Evolutionary conservation across 2,113 vertebrate species (phyloP).

Genomic region (Varanus komodoensis): DNA sequence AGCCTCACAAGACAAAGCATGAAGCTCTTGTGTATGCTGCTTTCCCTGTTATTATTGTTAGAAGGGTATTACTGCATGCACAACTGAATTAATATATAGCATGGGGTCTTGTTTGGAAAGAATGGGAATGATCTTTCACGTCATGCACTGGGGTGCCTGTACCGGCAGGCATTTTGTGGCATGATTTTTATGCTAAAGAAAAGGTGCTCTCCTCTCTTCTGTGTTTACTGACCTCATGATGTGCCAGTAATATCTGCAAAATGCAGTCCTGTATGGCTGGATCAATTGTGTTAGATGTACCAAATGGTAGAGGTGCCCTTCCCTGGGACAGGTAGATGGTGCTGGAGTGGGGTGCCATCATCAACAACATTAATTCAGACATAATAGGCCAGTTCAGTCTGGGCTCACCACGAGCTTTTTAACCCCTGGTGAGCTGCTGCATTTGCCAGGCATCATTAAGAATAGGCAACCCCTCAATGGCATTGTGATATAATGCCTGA

Average conservation of each 20-base stretch:
- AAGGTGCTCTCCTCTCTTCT: too few species aligned
- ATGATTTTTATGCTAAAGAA: background rate
- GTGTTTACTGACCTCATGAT: too few species aligned
- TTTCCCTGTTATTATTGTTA: too few species aligned
- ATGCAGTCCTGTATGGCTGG: background rate
- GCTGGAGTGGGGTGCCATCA: background rate
- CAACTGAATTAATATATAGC: background rate
- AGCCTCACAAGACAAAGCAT: background rate
- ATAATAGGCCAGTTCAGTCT: background rate
- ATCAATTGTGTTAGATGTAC: background rate
- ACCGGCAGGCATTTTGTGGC: background rate
- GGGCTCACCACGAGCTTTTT: too few species aligned
- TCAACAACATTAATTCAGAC: background rate
- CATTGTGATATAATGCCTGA: too few species aligned
- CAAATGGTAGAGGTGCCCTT: background rate
- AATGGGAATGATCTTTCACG: background rate
- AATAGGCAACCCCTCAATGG: too few species aligned
- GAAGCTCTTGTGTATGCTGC: background rate
- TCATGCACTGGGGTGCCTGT: background rate
- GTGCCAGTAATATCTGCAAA: background rate
- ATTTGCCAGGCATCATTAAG: too few species aligned
- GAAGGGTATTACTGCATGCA: background rate
- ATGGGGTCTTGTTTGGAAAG: background rate
- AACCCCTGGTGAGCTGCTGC: too few species aligned
- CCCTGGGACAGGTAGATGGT: background rate